Conservation (phyloP, 2,113 vertebrate species). For the Oncorhynchus kisutch region DNA sequence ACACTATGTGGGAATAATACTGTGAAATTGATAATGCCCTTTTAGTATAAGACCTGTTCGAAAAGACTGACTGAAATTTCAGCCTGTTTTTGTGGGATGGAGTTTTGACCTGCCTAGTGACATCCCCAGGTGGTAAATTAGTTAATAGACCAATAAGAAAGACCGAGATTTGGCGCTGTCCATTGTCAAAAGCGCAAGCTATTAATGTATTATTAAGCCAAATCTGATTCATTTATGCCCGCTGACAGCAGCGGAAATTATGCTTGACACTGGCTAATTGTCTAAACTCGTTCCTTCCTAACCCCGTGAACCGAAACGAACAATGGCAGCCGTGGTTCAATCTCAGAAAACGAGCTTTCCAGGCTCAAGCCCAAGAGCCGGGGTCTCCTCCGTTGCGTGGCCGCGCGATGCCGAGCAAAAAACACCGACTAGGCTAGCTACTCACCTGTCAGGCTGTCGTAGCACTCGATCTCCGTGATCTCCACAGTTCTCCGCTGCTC, state of each 20-base stretch:
- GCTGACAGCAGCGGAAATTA: background rate
- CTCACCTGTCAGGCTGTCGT: constrained; percentile 89
- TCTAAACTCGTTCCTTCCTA: background rate
- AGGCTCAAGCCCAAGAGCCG: background rate
- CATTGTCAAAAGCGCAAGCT: background rate
- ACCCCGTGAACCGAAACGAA: constrained; percentile 44
- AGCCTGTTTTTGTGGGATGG: too few relatives aligned
- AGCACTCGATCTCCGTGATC: constrained; percentile 90
- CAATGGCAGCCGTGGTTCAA: constrained; percentile 23
- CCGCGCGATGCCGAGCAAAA: too few relatives aligned
- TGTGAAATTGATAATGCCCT: too few relatives aligned
- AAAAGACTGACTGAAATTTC: too few relatives aligned
- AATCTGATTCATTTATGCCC: background rate
- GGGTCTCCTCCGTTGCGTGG: background rate
- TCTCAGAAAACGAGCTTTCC: background rate
- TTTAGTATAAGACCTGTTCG: too few relatives aligned
- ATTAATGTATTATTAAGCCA: too few relatives aligned
- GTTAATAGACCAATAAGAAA: too few relatives aligned
- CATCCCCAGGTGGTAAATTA: too few relatives aligned
- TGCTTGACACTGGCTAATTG: too few relatives aligned
- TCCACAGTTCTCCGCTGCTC: constrained; percentile 86
- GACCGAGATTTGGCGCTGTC: background rate
- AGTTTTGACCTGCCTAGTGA: too few relatives aligned
- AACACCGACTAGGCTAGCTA: background rate
- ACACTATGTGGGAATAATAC: too few relatives aligned